These are phyloP conservation scores for Enteromius thamalakanensis DNA, from an alignment of 2,797 vertebrate genomes.

Conservation along the genomic window DNA sequence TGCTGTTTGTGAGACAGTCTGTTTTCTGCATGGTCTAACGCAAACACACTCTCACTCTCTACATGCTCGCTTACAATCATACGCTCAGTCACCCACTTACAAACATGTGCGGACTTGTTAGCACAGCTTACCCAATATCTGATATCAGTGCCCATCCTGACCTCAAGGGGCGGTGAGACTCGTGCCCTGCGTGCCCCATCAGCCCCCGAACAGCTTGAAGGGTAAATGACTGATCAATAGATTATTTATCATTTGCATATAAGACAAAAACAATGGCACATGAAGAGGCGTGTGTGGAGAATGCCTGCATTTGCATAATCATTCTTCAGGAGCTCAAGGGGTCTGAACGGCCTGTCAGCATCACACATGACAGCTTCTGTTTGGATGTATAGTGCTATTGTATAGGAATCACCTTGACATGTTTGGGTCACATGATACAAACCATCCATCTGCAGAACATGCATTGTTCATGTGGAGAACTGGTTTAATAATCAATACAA, in stretches of 20 bases:
- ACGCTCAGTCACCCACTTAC: constrained; percentile 5
- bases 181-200: constrained; percentile 29
- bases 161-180: constrained; percentile 35
- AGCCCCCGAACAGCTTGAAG: constrained; percentile 33
- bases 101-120: background rate
- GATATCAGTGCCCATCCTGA: constrained; percentile 26
- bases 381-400: constrained; percentile 27
- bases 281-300: constrained; percentile 38
- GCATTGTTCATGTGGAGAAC: constrained; percentile 30
- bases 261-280: constrained; percentile 39
- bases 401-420: constrained; percentile 31
- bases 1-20: constrained; percentile 52
- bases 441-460: constrained; percentile 35
- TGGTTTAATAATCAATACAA: constrained; percentile 32
- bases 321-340: constrained; percentile 40
- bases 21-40: constrained; percentile 39
- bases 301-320: constrained; percentile 37
- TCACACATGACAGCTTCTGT: constrained; percentile 36
- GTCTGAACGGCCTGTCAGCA: constrained; percentile 15
- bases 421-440: constrained; percentile 39
- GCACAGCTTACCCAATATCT: constrained; percentile 7
- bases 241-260: constrained; percentile 50
- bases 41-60: constrained; percentile 35
- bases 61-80: background rate
- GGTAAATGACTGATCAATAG: constrained; percentile 52